Evolutionary conservation across 2,888 invertebrate species (phyloP), one percentile per base, ranked within the genome.

Genomic region (Perdita meconis): DNA sequence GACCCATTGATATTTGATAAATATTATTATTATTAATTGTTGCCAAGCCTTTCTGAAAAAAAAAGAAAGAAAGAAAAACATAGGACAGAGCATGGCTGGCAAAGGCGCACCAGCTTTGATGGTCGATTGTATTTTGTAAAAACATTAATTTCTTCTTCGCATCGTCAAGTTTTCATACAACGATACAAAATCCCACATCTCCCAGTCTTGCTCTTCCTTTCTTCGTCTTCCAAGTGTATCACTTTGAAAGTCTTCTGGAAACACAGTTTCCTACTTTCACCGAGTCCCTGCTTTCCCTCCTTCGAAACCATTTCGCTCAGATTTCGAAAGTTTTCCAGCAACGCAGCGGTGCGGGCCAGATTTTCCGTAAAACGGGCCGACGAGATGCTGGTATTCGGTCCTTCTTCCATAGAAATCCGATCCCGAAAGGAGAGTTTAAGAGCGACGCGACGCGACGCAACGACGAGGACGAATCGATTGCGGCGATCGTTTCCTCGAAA

Each of bases 301-400:
- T 2, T 26, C 19, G 65, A 30, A 55, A 22, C 72, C 68, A 66
- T 55, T 55, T 59, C 56, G 61, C 59, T 55, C 36, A 67, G 66
- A 78, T 78, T 69, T 78, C 51, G 71, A 40, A 76, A 76, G 71
- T 82, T 84, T 78, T 50, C 55, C 50, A 26, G 16, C 71, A 22
- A n/a, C 71, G 16, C 71, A 22, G n/a, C 71, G 53, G 66, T 26
- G 57, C 50, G 53, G 67, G 50, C 60, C 65, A 68, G 65, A 75
- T 81, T 81, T 83, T 82, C 77, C 66, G 72, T 74, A 59, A 72
- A 69, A 77, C 50, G 66, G 65, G 36, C 59, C 53, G 16, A 42
- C 53, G 59, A 13, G 13, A 77, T 59, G 10, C 56, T 0, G 44
- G 38, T 61, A 59, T 55, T 65, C 61, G 57, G 38, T 24, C 42